phyloP scores from a whole-genome alignment of 2,113 vertebrate species.

The Xenopus laevis region DNA sequence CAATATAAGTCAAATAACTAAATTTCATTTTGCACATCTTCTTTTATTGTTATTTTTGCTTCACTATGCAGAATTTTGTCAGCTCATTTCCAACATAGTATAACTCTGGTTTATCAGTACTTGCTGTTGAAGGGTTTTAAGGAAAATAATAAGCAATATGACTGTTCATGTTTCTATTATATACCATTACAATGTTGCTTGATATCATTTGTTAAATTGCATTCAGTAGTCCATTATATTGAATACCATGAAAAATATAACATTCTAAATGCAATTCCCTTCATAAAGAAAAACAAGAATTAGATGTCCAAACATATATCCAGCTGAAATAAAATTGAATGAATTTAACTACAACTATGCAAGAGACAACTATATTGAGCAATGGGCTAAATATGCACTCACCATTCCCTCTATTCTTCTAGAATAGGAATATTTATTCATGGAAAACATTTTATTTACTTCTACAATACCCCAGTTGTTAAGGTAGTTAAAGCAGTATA shows the following conservation, averaged over 20 bases:
- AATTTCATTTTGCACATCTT: background rate
- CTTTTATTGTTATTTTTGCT: background rate
- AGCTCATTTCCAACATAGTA: background rate
- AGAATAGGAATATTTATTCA: background rate
- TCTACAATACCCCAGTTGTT: background rate
- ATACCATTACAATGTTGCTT: background rate
- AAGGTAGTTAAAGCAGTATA: background rate
- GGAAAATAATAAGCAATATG: background rate
- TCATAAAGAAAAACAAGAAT: background rate
- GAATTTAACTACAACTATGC: background rate
- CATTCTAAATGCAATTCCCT: background rate
- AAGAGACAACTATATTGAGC: background rate
- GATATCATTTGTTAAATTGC: background rate
- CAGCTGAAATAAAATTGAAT: background rate
- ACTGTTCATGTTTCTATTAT: background rate
- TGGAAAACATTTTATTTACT: background rate
- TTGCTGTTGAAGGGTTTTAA: background rate
- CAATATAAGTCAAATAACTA: too few relatives aligned
- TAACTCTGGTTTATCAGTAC: constrained; percentile 1
- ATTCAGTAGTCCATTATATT: background rate
- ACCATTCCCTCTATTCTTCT: background rate
- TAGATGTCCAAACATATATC: background rate
- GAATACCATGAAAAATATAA: background rate
- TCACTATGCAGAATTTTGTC: background rate
- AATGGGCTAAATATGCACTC: background rate